Percentiles rank a stretch among this genome's conserved stretches.
These are phyloP conservation scores for Sciaenops ocellatus DNA, from an alignment of 2,797 vertebrate genomes.

Conservation along the genomic window DNA sequence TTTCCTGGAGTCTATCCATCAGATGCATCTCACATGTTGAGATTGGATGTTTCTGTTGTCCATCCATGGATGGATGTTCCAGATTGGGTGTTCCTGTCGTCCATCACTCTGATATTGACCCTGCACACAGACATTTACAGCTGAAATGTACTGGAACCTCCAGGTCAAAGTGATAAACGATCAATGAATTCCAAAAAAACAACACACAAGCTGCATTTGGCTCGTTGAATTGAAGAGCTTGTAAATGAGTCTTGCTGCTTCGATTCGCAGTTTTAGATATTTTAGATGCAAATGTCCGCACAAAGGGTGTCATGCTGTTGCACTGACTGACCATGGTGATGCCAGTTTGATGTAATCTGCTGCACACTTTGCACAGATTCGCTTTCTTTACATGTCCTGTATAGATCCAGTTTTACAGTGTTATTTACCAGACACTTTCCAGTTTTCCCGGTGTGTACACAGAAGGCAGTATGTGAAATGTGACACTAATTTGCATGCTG, in stretches of 20 bases:
- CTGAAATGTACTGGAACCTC: not conserved
- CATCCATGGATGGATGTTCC: no score
- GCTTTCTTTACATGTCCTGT: not conserved
- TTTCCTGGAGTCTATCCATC: not conserved
- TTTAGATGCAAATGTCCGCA: not conserved
- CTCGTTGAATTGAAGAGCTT: not conserved
- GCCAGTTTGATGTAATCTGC: conserved; percentile 14
- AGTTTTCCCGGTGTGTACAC: conserved; percentile 49
- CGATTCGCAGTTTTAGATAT: not conserved
- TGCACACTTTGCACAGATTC: not conserved
- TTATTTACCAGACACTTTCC: conserved; percentile 58
- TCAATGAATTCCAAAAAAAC: not conserved
- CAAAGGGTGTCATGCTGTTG: not conserved
- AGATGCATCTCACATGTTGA: not conserved
- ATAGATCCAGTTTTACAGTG: conserved; percentile 16
- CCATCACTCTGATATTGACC: conserved; percentile 12
- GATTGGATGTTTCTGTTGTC: conserved; percentile 2
- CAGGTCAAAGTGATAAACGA: not conserved
- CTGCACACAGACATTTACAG: not conserved
- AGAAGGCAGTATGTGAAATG: conserved; percentile 58
- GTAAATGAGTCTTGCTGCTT: not conserved
- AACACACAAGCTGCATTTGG: not conserved
- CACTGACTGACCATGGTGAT: not conserved
- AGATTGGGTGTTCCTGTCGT: not conserved
- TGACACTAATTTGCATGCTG: conserved; percentile 81